Evolutionary conservation across 2,797 vertebrate genomes (phyloP).

Genomic region (Gymnopithys bicolor): DNA sequence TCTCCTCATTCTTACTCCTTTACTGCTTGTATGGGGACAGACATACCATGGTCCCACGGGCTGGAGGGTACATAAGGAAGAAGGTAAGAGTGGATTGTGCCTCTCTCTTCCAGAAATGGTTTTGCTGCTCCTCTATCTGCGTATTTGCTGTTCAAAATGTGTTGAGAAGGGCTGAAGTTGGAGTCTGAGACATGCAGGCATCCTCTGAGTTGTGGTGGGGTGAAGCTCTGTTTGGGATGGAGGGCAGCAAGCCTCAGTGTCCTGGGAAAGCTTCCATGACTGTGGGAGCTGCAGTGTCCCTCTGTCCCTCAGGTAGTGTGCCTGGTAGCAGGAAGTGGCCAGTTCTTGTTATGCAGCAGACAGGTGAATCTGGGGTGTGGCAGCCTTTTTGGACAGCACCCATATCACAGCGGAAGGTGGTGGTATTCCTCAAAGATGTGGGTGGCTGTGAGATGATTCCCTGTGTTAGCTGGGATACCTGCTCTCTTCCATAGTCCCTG

Average conservation of each 20-base stretch:
- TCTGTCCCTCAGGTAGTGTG: not conserved
- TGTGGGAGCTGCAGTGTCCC: fast-evolving
- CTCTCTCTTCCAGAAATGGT: not conserved
- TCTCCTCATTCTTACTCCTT: not conserved
- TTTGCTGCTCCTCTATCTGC: not conserved
- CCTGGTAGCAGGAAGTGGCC: not conserved
- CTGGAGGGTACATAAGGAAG: fast-evolving
- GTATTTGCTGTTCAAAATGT: fast-evolving
- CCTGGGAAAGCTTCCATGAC: not conserved
- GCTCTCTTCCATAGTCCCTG: fast-evolving
- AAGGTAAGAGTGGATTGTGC: not conserved
- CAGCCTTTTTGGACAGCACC: not conserved
- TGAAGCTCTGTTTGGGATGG: not conserved
- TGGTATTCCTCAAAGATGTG: fast-evolving
- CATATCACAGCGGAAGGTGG: fast-evolving
- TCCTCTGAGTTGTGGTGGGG: no score
- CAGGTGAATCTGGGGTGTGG: fast-evolving
- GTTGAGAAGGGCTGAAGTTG: not conserved
- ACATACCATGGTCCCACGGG: fast-evolving
- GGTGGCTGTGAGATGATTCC: not conserved
- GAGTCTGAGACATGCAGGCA: not conserved
- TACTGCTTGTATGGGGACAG: not conserved
- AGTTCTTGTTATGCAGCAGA: not conserved
- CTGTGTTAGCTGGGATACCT: not conserved
- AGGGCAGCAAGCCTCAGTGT: fast-evolving